Percentiles rank a stretch among this genome's conserved stretches.
These are phyloP conservation scores for Zenarchopterus dispar DNA, from an alignment of 2,797 vertebrate genomes.

Conservation along the genomic window DNA sequence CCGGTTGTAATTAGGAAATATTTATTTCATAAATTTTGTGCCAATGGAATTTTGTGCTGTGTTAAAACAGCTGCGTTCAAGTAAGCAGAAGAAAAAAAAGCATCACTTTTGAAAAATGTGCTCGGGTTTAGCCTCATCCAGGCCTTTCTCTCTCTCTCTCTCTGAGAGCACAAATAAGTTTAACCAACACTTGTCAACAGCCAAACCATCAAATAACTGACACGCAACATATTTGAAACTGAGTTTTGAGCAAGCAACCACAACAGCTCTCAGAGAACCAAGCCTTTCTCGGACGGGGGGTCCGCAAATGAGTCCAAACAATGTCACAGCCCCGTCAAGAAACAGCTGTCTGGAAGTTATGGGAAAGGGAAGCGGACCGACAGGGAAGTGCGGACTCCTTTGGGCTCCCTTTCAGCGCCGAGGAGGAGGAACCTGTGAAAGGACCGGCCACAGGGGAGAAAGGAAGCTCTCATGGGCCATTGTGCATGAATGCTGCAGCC, in stretches of 20 bases:
- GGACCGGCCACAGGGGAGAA: conserved; percentile 76
- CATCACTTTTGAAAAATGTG: conserved; percentile 59
- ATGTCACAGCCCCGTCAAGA: conserved; percentile 73
- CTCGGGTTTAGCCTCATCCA: conserved; percentile 36
- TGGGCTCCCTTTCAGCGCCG: conserved; percentile 74
- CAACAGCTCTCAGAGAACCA: conserved; percentile 61
- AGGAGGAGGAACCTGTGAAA: conserved; percentile 75
- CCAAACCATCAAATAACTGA: conserved; percentile 75
- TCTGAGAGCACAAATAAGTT: conserved; percentile 55
- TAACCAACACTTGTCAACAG: conserved; percentile 66
- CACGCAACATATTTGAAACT: conserved; percentile 65
- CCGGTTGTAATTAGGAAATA: conserved; percentile 75
- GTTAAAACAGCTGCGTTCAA: conserved; percentile 39
- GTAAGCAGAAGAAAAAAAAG: conserved; percentile 4
- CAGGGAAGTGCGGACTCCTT: conserved; percentile 58
- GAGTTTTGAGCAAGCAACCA: conserved; percentile 64
- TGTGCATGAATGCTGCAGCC: conserved; percentile 70
- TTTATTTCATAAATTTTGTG: conserved; percentile 58
- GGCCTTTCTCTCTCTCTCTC: conserved; percentile 31
- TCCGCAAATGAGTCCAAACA: conserved; percentile 75
- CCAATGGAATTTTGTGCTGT: conserved; percentile 60
- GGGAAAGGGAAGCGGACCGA: conserved; percentile 74
- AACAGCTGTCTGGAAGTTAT: conserved; percentile 79
- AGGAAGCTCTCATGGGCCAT: conserved; percentile 75
- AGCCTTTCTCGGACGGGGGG: conserved; percentile 50